Evolutionary conservation across 2,113 vertebrate genomes (phyloP), one percentile per base, ranked within the genome.

Genomic region (Pardalotus punctatus): DNA sequence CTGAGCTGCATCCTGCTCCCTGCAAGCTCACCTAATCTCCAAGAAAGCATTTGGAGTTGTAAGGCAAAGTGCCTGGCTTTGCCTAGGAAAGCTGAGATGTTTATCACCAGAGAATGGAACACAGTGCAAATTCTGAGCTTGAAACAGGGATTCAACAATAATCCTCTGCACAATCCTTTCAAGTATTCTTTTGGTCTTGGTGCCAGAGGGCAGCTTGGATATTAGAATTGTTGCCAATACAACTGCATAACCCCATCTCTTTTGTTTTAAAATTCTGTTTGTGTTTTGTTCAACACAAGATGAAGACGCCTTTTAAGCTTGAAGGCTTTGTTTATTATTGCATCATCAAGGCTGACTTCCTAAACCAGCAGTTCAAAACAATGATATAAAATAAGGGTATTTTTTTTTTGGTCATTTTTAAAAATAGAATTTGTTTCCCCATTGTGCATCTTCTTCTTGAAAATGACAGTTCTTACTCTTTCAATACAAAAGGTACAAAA

Each of bases 181-280:
- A 92, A 81, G 84, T 79, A 90, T 84, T 95, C 51, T 84, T 40
- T 51, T 88, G 45, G 56, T 64, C 21, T 66, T 56, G 28, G 36
- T 53, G 43, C 69, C 57, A 42, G 45, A 90, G 48, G 69, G 57
- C 25, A 79, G 51, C 61, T 84, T 92, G 40, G 69, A 93, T 93
- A 93, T 80, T 85, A 90, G 69, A 43, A 92, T 89, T 93, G 12
- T 61, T 91, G 45, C 40, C 82, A 61, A 33, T 69, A 50, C 24
- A 57, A 53, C 48, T 23, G 20, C 27, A 62, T 6, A 71, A 5
- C 14, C 56, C 14, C 24, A 53, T 78, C 28, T 58, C 36, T 90
- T 93, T 72, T 51, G 33, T 74, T 96, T 84, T 88, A 88, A 90
- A 94, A 95, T 90, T 78, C 56, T 60, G 61, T 88, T 88, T 91